These are phyloP conservation scores for Merluccius polli DNA, from an alignment of 2,797 vertebrate genomes.

Conservation along the genomic window DNA sequence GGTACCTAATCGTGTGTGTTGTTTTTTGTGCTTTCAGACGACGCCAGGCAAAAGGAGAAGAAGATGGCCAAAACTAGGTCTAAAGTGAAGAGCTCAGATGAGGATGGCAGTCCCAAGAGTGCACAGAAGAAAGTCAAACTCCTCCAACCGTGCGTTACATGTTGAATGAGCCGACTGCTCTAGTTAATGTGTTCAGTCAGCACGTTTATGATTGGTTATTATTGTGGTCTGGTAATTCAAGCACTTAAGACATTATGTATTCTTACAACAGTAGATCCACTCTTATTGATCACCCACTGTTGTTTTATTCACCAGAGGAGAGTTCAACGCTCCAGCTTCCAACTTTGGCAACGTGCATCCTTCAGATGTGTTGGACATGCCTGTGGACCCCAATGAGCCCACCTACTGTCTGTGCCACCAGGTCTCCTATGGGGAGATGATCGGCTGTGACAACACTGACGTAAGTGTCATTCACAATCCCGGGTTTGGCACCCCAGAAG, in stretches of 20 bases:
- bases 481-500: background rate
- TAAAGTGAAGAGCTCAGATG: slow-evolving; percentile 93
- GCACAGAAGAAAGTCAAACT: slow-evolving; percentile 94
- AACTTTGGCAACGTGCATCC: slow-evolving; percentile 95
- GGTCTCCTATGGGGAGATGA: slow-evolving; percentile 99
- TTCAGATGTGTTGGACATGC: slow-evolving; percentile 98
- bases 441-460: slow-evolving; percentile 98
- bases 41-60: slow-evolving; percentile 91
- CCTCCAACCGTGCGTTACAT: slow-evolving; percentile 63
- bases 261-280: background rate
- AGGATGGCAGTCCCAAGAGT: slow-evolving; percentile 86
- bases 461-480: slow-evolving; percentile 72
- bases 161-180: background rate
- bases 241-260: background rate
- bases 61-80: slow-evolving; percentile 88
- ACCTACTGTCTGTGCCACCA: slow-evolving; percentile 99
- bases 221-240: background rate
- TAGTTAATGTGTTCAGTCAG: slow-evolving; percentile 3
- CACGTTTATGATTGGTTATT: background rate
- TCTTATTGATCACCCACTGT: background rate
- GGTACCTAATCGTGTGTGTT: slow-evolving; percentile 9
- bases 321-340: slow-evolving; percentile 85
- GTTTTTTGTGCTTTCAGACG: slow-evolving; percentile 53
- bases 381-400: slow-evolving; percentile 97
- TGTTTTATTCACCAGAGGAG: slow-evolving; percentile 73